Conservation (phyloP, 2,113 vertebrate genomes). For the Callocephalon fimbriatum region DNA sequence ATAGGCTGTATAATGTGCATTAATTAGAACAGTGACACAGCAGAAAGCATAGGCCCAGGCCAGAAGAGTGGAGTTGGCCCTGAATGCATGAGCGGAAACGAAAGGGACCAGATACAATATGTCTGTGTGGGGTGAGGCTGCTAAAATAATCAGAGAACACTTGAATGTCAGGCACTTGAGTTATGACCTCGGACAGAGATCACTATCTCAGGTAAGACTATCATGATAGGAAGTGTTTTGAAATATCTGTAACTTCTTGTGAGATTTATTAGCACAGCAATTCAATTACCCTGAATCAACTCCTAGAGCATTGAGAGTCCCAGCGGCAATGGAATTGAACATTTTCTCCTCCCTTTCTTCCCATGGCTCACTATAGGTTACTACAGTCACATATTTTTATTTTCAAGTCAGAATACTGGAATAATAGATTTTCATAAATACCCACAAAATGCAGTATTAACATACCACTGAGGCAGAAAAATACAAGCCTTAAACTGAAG, state of each 20-base stretch:
- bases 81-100: rapidly evolving
- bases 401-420: neutral
- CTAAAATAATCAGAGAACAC: neutral
- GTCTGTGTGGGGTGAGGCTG: neutral
- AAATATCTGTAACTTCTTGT: neutral
- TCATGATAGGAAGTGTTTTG: neutral
- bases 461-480: neutral
- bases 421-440: neutral
- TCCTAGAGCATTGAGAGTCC: neutral
- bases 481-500: neutral
- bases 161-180: neutral
- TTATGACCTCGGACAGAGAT: neutral
- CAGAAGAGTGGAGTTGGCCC: neutral
- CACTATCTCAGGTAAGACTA: neutral
- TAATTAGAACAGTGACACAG: rapidly evolving
- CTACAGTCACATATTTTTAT: neutral
- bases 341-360: neutral
- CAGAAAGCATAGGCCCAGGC: rapidly evolving
- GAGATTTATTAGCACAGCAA: neutral
- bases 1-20: rapidly evolving
- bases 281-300: neutral
- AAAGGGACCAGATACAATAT: rapidly evolving
- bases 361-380: neutral
- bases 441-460: neutral
- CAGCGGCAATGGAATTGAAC: neutral